Base-by-base conservation (phyloP, 2,888 invertebrate species). In the Aphidius colemani region DNA sequence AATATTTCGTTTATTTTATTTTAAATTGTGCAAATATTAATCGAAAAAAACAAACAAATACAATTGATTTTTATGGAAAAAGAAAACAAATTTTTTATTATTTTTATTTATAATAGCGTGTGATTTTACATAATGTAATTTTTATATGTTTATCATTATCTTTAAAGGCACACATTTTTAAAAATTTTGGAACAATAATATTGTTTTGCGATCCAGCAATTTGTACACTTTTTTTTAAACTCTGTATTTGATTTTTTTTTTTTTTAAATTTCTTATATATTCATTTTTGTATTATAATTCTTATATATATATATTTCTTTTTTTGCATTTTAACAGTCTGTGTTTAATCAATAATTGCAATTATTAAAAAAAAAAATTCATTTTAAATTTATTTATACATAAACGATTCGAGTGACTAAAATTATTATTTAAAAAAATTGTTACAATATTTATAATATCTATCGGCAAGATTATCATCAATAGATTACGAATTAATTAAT, bases 141-240 rank as follows among this genome's bases (percentile, higher is more conserved):
- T 30, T 5, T 30, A 30, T 30, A 30, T 30, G 30, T 30, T 30
- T 5, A 30, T 30, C 3, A 79, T 78, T 80, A 79, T 74, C 79
- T 78, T 75, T 71, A 76, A 82, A 82, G 81, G 81, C 81, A 81
- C 81, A 78, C 80, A 71, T 78, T 80, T 79, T 68, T 59, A 50
- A 63, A 45, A 64, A 59, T 61, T 40, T 58, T 60, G 50, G 45
- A 53, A 63, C 57, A 60, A 44, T 59, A 49, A 43, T 18, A 18
- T 45, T 39, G 45, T n/a, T 30, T 57, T 11, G 48, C 18, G 57
- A 57, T 30, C 11, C 40, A 53, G 41, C 11, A 11, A 39, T 57
- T 7, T 46, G 57, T 57, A 46, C 57, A 57, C 46, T 55, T 55
- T 18, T 30, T 30, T 55, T 8, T 3, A 7, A 45, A 48, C 7